Conservation (phyloP, 2,888 invertebrate genomes). For the Urechis unicinctus region DNA sequence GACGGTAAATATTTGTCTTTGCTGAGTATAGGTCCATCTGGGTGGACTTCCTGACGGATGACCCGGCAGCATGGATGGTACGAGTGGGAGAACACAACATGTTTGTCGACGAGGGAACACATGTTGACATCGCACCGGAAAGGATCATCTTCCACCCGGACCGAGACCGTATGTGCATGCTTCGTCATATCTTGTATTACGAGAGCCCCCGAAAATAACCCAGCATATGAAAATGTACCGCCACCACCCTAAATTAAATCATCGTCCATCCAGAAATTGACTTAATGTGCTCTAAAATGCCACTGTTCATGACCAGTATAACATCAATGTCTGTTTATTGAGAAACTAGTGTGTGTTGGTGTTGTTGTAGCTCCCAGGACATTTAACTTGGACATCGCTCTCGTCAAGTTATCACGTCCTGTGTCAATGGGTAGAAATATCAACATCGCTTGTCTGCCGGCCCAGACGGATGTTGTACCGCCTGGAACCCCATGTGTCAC, state of each 20-base stretch:
- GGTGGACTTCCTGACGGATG: constrained; percentile 23
- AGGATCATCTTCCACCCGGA: constrained; percentile 23
- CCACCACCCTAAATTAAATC: too few relatives aligned
- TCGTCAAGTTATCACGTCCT: constrained; percentile 29
- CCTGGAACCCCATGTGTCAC: constrained; percentile 28
- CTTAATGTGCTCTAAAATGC: neutral
- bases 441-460: constrained; percentile 29
- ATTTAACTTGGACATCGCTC: constrained; percentile 30
- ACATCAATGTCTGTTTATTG: too few relatives aligned
- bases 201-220: neutral
- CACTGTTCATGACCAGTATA: neutral
- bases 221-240: too few relatives aligned
- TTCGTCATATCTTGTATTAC: too few relatives aligned
- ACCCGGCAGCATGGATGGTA: constrained; percentile 24
- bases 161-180: constrained; percentile 18
- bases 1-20: too few relatives aligned
- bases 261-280: too few relatives aligned
- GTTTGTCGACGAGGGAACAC: constrained; percentile 22
- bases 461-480: constrained; percentile 15
- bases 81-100: constrained; percentile 29
- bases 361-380: constrained; percentile 20
- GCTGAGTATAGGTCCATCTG: constrained; percentile 22
- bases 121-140: constrained; percentile 18
- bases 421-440: constrained; percentile 23
- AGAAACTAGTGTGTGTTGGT: too few relatives aligned